Evolutionary conservation across 2,888 invertebrate species (phyloP), one percentile per base, ranked within the genome.

Genomic region (Harpalus rubripes): DNA sequence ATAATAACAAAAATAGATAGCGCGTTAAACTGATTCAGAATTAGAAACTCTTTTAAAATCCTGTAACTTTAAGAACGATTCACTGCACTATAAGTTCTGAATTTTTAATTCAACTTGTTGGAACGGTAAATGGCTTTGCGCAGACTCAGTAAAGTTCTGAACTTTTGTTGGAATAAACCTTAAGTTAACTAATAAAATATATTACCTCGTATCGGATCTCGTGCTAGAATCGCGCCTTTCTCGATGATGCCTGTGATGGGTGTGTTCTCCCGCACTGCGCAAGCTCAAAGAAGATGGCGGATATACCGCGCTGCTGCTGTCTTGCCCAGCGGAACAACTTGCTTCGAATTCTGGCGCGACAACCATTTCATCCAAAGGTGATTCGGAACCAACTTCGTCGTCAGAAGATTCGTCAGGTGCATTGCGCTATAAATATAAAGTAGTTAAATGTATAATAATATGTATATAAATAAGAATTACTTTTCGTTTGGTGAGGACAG

Each of bases 361-460:
- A 0, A 92, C 92, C 58, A 93, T 93, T 90, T 96, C 96, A 88
- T 96, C 96, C 72, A 96, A 90, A 0, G 96, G 96, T 5, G 96
- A 96, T 89, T 97, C 96, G 72, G 97, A 97, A 81, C 95, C 95
- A 7, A 94, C 93, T 89, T 96, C 95, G 88, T 95, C 95, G 88
- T 96, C 96, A 0, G 96, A 96, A 1, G 96, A 96, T 90, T 96
- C 96, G 89, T 96, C 96, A 5, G 94, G 92, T 22, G 94, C 93
- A 84, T 94, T 93, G 56, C 94, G 92, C 92, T 94, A 86, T 58
- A 80, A 80, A 76, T 15, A 41, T 10, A 39, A 22, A 56, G 59
- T 68, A 78, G 32, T 26, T 22, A 32, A 59, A 59, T 59, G n/a
- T 15, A 1, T 5, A 6, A 32, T 4, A 32, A 22, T 22, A 32